Base-by-base conservation (phyloP, 2,113 vertebrate species). In the Malaclemys terrapin region DNA sequence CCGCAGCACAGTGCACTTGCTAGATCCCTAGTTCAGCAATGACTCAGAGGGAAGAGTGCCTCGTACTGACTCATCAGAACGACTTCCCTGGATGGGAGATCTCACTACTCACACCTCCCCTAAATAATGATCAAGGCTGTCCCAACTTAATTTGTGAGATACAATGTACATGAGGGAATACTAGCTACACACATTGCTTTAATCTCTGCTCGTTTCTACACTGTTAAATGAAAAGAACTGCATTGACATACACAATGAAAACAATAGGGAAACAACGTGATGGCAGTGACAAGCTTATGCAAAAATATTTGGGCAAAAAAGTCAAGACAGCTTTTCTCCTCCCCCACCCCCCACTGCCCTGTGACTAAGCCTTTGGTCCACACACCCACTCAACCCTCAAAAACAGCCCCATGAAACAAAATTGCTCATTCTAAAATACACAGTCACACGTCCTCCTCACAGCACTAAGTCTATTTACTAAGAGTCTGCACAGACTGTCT, bases 321-420 rank as follows among this genome's bases (percentile, higher is more conserved):
- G 95, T 92, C 90, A 97, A 91, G 90, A 84, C 82, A 76, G 45
- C 80, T 92, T 91, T 89, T 93, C 93, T 47, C 45, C 45, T 6
- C 45, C 45, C 14, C 29, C 24, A 29, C 42, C 27, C 10, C 95
- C 93, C 91, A 91, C 96, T 8, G 5, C 91, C 92, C 96, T 9
- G 5, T 95, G 93, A 97, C 93, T 93, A 96, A 92, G 95, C 81
- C 94, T 95, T 92, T 91, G 94, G 95, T 97, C 95, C 78, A 75
- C 95, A 97, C 93, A 38, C 97, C 97, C 96, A 96, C 96, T 95
- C 94, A 91, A 88, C 91, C 95, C 91, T 84, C 88, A 87, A 89
- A 97, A 96, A 92, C 81, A 92, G 89, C 95, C 85, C 49, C 3
- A 3, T 16, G 92, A 94, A 96, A 96, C 85, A 79, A 96, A 92